Evolutionary conservation across 2,888 invertebrate species (phyloP).

Genomic region (Galeruca laticollis): DNA sequence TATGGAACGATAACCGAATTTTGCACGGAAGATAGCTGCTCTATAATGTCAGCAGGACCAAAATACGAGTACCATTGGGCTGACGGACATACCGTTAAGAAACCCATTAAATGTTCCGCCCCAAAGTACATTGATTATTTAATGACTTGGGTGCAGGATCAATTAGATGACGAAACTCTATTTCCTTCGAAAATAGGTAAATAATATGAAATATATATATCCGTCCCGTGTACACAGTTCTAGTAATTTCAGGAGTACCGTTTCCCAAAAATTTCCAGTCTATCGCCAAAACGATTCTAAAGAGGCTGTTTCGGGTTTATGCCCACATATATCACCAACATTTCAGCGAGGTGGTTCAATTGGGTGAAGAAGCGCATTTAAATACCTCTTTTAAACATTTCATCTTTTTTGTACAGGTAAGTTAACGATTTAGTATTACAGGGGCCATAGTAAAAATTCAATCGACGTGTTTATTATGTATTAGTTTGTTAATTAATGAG

Average conservation of each 20-base stretch:
- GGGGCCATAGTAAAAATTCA: no score
- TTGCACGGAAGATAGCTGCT: constrained; percentile 96
- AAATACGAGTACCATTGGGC: constrained; percentile 99
- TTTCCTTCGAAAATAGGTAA: constrained; percentile 97
- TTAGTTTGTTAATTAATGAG: no score
- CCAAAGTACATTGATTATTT: constrained; percentile 99
- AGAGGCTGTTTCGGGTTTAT: constrained; percentile 97
- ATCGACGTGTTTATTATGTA: no score
- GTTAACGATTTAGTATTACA: not conserved
- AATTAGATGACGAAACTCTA: constrained; percentile 96
- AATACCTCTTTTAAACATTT: constrained; percentile 99
- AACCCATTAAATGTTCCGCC: constrained; percentile 98
- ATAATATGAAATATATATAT: constrained; percentile 27
- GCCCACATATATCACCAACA: constrained; percentile 99
- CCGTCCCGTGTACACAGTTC: no score
- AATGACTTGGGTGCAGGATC: constrained; percentile 99
- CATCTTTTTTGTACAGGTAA: constrained; percentile 64
- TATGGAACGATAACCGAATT: constrained; percentile 99
- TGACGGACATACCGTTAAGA: constrained; percentile 97
- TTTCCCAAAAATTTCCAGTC: constrained; percentile 97
- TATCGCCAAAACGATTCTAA: constrained; percentile 98
- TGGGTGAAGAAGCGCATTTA: constrained; percentile 98
- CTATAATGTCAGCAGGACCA: constrained; percentile 98
- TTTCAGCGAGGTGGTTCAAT: constrained; percentile 96
- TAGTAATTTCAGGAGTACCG: constrained; percentile 80